Base-by-base conservation (phyloP, 2,797 vertebrate genomes). In the Anguilla obscura region DNA sequence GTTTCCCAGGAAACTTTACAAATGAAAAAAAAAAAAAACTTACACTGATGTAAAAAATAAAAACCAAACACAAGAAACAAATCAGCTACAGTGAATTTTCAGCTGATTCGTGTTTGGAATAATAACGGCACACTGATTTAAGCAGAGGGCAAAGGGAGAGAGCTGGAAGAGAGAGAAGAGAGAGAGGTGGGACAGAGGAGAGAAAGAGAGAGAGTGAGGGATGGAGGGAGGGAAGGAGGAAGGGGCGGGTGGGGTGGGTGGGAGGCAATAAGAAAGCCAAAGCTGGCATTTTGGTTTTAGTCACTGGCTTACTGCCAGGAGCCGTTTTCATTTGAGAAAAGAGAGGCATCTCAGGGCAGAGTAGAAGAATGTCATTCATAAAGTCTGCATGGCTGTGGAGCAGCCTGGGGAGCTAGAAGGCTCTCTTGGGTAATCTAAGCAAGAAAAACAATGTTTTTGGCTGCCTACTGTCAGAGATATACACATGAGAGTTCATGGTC, bases 1-100 rank as follows among this genome's bases (percentile, higher is more conserved):
- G 98, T 99, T 97, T 97, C 98, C 97, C 96, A 95, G 97, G 98
- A 97, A 98, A 98, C 98, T 94, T 95, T 91, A 88, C 89, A 90
- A 92, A 92, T 87, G 89, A 86, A 90, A 89, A 45, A 40, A 90
- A 40, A 90, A 89, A 90, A 92, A 93, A 92, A 94, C 95, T 96
- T 96, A 93, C 93, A 94, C 94, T 93, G 92, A 93, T 91, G 90
- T 91, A 91, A 87, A 91, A 91, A 93, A 69, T 86, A 90, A 76
- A 50, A n/a, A 52, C 24, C 24, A 30, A 40, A 82, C 60, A 60
- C 1, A 71, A 33, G 52, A 82, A 88, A 87, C 80, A 90, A 94
- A 91, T 92, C 88, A 92, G 94, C 91, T 24, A 91, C 90, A 74
- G 91, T 93, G 91, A 91, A 90, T 96, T 96, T 95, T 94, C 93